Percentiles rank a stretch among this genome's conserved stretches.
Evolutionary conservation across 2,797 vertebrate species (phyloP).

Genomic region (Betta splendens): DNA sequence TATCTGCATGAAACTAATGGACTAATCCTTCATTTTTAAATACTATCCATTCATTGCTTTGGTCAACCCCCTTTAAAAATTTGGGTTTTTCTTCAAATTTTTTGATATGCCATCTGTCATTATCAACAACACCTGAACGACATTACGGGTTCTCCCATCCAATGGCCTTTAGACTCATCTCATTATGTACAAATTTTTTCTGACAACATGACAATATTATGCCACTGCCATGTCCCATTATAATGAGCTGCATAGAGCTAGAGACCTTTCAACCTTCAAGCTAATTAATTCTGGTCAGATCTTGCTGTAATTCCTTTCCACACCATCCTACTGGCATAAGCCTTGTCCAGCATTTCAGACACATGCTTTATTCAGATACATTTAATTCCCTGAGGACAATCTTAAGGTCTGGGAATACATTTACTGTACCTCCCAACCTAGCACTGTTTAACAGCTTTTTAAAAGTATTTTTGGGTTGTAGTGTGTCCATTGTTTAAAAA

Average conservation of each 20-base stretch:
- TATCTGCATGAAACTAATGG: too few relatives aligned
- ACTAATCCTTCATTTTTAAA: too few relatives aligned
- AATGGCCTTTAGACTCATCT: background rate
- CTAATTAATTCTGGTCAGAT: background rate
- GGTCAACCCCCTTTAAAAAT: too few relatives aligned
- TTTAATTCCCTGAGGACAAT: background rate
- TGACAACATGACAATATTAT: background rate
- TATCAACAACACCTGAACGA: background rate
- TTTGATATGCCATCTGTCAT: background rate
- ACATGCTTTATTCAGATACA: background rate
- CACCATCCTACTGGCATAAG: background rate
- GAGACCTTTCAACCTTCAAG: background rate
- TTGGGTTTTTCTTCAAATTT: too few relatives aligned
- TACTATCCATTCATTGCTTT: too few relatives aligned
- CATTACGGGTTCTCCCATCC: background rate
- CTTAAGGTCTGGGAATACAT: background rate
- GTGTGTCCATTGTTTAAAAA: slow-evolving; percentile 4
- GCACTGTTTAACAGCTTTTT: slow-evolving; percentile 12
- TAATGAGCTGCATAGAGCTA: background rate
- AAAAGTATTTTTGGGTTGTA: slow-evolving; percentile 4
- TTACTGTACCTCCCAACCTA: too few relatives aligned
- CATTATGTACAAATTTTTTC: background rate
- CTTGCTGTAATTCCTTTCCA: background rate
- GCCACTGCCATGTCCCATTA: background rate
- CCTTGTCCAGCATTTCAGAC: background rate